Base-by-base conservation (phyloP, 2,888 invertebrate genomes). In the Tenthredo scrophulariae region DNA sequence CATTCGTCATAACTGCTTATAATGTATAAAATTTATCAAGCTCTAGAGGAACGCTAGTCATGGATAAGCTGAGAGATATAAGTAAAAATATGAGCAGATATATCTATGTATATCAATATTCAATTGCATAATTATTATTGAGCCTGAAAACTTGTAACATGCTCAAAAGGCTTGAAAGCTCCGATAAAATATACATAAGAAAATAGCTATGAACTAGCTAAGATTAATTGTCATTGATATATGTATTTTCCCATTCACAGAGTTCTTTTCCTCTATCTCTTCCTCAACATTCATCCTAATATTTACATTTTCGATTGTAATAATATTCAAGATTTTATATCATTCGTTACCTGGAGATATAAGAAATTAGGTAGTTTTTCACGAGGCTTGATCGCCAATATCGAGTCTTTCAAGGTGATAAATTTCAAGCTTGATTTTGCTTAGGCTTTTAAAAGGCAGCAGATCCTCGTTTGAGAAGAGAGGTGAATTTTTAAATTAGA, bases 161-260 rank as follows among this genome's bases (percentile, higher is more conserved):
- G 33, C 37, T 50, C 62, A 10, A 18, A 22, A 58, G 80, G 58
- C 62, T 6, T 37, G 80, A 62, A 80, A 65, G 62, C 62, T 80
- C 62, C 22, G 80, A 80, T 62, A 80, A 80, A 62, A 80, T 80
- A 80, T 58, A 58, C 62, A 62, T 80, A 62, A 58, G 62, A 80
- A 80, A 80, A 80, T 80, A 80, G 80, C 80, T 80, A 80, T 80
- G 22, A 15, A 33, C 80, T 62, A 62, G 62, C 80, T 80, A 65
- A 80, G 29, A 33, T 80, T 37, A 40, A 22, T 37, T 80, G n/a
- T 74, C 22, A 43, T 62, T 58, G 37, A 33, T 58, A 62, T 80
- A 58, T 54, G 26, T 75, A 22, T 54, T 54, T n/a, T 29, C 77
- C 3, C 54, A 77, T 54, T 54, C 77, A n/a, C 54, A 46, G 15